Evolutionary conservation across 2,797 vertebrate genomes (phyloP).

Genomic region (Natrix natrix): DNA sequence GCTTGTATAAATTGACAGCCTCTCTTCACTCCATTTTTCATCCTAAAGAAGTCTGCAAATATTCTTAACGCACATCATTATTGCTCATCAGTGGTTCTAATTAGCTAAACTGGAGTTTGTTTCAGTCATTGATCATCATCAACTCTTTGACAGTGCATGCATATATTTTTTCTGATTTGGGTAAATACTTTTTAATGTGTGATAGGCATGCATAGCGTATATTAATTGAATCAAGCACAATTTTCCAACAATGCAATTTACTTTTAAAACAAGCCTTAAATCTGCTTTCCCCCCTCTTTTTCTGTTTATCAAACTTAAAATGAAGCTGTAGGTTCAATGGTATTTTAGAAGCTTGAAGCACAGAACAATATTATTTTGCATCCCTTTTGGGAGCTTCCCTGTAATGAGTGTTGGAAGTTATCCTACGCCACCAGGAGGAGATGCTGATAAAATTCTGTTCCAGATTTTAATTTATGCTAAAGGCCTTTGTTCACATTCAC

Average conservation of each 20-base stretch:
- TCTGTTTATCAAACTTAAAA: conserved; percentile 11
- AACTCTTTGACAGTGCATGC: conserved; percentile 76
- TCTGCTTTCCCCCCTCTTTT: neutral
- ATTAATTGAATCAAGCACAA: conserved; percentile 45
- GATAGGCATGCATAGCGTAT: conserved; percentile 47
- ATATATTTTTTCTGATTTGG: conserved; percentile 52
- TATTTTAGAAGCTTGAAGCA: conserved; percentile 3
- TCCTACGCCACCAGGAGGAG: conserved; percentile 45
- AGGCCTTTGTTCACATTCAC: conserved; percentile 16
- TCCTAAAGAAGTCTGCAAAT: conserved; percentile 81
- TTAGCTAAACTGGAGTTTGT: conserved; percentile 82
- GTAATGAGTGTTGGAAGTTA: conserved; percentile 16
- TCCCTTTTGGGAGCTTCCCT: conserved; percentile 27
- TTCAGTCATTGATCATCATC: conserved; percentile 83
- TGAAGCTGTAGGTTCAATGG: conserved; percentile 18
- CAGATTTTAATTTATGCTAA: conserved; percentile 35
- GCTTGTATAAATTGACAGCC: conserved; percentile 75
- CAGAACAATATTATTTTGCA: conserved; percentile 8
- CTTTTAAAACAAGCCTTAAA: conserved; percentile 1
- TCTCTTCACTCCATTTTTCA: conserved; percentile 82
- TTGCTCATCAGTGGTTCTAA: conserved; percentile 83
- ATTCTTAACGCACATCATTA: conserved; percentile 80
- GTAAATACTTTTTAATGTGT: conserved; percentile 47
- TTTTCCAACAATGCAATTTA: conserved; percentile 30
- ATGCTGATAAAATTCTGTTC: conserved; percentile 48